A percentile compares a stretch with the other conserved stretches of the same genome.
These are phyloP conservation scores for Phasia obesa DNA, from an alignment of 2,888 invertebrate genomes.

Conservation along the genomic window DNA sequence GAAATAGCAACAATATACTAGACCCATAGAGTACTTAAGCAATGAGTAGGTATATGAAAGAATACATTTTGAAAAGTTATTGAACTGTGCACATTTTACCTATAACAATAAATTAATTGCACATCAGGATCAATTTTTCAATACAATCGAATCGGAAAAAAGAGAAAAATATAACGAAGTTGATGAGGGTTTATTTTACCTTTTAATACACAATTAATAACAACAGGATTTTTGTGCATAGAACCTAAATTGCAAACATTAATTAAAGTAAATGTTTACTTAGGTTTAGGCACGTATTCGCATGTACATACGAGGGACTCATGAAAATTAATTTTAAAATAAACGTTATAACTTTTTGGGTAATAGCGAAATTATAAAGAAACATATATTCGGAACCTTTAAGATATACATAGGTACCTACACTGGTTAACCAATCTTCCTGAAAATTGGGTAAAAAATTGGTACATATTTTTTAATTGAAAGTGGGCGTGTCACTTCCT, in stretches of 20 bases:
- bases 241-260: constrained; percentile 47
- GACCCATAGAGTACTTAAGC: constrained; percentile 33
- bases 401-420: no score
- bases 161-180: not conserved
- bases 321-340: not conserved
- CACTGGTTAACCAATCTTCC: no score
- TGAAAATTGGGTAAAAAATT: no score
- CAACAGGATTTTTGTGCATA: constrained; percentile 46
- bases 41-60: constrained; percentile 7
- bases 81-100: constrained; percentile 63
- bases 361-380: not conserved
- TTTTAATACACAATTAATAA: constrained; percentile 43
- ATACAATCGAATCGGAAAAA: constrained; percentile 32
- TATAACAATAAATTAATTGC: constrained; percentile 67
- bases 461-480: no score
- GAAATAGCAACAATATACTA: constrained; percentile 36
- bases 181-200: constrained; percentile 37
- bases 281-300: constrained; percentile 14
- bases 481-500: no score
- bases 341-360: not conserved
- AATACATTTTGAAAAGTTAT: constrained; percentile 48
- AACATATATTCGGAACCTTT: not conserved
- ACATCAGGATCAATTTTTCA: constrained; percentile 63
- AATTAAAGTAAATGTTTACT: constrained; percentile 62
- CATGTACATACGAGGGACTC: not conserved